Percentiles rank a stretch among this genome's conserved stretches.
phyloP scores from a whole-genome alignment of 1,140 invertebrate genomes.

The Orchestia grillus region DNA sequence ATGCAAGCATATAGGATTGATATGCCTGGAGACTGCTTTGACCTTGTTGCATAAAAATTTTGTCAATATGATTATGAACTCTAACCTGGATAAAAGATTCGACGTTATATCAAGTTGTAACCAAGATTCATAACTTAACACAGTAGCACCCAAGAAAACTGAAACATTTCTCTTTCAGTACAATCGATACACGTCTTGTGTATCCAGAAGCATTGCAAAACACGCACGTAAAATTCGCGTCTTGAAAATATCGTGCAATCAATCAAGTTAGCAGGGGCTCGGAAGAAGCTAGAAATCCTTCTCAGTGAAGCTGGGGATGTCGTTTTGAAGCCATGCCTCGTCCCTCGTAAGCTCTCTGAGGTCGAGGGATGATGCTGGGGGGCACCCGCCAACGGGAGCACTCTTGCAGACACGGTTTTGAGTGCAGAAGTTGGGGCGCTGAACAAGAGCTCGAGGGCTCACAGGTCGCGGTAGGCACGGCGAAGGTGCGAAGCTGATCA shows the following conservation, averaged over 20 bases:
- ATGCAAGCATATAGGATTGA: too few relatives aligned
- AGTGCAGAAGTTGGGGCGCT: background rate
- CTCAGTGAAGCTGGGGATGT: background rate
- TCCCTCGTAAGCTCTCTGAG: background rate
- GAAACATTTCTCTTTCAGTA: background rate
- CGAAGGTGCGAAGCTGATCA: background rate
- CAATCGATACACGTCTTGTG: background rate
- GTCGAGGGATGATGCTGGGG: background rate
- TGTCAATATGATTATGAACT: too few relatives aligned
- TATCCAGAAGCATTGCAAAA: background rate
- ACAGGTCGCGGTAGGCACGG: background rate
- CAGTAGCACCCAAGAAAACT: background rate
- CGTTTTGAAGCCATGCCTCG: background rate
- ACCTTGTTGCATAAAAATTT: too few relatives aligned
- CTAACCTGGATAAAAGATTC: background rate
- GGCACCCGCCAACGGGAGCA: background rate
- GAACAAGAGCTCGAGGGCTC: background rate
- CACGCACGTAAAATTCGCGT: background rate
- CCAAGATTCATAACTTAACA: background rate
- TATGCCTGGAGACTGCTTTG: too few relatives aligned
- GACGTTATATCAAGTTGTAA: background rate
- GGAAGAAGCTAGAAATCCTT: background rate
- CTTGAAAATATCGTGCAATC: background rate
- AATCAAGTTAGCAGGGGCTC: background rate
- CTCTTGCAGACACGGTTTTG: background rate